Evolutionary conservation across 2,797 vertebrate genomes (phyloP).

Genomic region (Oreochromis grahami): DNA sequence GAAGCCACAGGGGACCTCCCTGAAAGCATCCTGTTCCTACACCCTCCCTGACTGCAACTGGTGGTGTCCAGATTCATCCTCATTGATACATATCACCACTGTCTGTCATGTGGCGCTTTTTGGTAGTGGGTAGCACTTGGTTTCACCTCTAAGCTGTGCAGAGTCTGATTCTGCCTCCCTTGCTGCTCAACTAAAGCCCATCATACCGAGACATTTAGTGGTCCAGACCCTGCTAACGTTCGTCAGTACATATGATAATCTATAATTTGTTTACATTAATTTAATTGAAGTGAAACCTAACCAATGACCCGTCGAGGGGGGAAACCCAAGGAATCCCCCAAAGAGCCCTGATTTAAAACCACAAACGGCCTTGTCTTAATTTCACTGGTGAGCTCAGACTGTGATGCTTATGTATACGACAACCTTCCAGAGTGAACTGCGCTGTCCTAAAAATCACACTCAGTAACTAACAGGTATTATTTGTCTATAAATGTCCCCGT

Average conservation of each 20-base stretch:
- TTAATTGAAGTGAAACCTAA: not conserved
- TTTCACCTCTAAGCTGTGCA: conserved; percentile 5
- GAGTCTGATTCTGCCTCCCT: not conserved
- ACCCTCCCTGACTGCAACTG: conserved; percentile 79
- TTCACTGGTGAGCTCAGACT: not conserved
- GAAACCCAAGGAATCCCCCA: not conserved
- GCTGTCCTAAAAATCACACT: not conserved
- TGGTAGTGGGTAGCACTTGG: not conserved
- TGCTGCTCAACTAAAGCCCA: not conserved
- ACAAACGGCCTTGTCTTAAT: not conserved
- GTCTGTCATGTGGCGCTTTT: conserved; percentile 76
- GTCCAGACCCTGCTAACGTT: not conserved
- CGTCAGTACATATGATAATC: not conserved
- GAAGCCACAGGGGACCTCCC: conserved; percentile 86
- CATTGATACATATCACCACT: conserved; percentile 46
- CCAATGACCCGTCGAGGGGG: not conserved
- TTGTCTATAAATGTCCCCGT: not conserved
- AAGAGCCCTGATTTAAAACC: not conserved
- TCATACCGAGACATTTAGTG: not conserved
- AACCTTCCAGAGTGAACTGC: not conserved
- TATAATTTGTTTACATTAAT: not conserved
- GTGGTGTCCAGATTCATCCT: conserved; percentile 57
- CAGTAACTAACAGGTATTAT: not conserved
- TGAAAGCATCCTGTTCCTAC: conserved; percentile 74
- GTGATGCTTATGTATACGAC: not conserved